Conservation (phyloP, 2,113 vertebrate genomes). For the Gobio gobio region DNA sequence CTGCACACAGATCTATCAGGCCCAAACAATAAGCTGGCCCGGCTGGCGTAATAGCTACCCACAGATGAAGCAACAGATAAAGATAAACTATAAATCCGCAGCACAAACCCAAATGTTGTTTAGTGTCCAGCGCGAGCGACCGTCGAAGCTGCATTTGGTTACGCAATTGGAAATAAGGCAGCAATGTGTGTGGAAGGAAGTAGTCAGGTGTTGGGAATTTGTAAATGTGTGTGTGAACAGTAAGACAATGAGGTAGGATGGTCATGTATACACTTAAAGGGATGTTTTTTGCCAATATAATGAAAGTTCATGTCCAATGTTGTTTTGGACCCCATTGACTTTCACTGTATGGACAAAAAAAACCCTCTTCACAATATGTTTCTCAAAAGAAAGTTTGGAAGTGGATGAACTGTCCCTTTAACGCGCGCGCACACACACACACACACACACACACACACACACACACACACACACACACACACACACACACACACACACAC, state of each 20-base stretch:
- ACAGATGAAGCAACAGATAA: constrained; percentile 97
- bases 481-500: background rate
- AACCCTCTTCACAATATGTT: too few species aligned
- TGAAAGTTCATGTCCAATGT: background rate
- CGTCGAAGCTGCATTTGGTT: constrained; percentile 1
- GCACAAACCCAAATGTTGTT: constrained; percentile 80
- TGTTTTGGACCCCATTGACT: background rate
- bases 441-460: background rate
- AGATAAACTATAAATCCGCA: constrained; percentile 94
- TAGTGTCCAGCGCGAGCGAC: background rate
- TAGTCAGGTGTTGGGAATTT: background rate
- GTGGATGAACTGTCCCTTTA: background rate
- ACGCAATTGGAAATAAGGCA: constrained; percentile 29
- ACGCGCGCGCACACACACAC: constrained; percentile 5
- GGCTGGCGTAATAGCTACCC: constrained; percentile 93
- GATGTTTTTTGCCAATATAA: constrained; percentile 28
- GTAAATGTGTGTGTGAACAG: constrained; percentile 23
- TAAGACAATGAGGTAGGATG: background rate
- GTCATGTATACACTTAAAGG: background rate
- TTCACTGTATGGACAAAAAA: background rate
- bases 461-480: background rate
- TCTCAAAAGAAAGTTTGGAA: too few species aligned
- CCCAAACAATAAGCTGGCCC: constrained; percentile 75
- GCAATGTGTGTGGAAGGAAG: background rate
- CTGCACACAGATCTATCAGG: constrained; percentile 91